phyloP scores from a whole-genome alignment of 2,797 vertebrate genomes.

The Arctocebus calabarensis region DNA sequence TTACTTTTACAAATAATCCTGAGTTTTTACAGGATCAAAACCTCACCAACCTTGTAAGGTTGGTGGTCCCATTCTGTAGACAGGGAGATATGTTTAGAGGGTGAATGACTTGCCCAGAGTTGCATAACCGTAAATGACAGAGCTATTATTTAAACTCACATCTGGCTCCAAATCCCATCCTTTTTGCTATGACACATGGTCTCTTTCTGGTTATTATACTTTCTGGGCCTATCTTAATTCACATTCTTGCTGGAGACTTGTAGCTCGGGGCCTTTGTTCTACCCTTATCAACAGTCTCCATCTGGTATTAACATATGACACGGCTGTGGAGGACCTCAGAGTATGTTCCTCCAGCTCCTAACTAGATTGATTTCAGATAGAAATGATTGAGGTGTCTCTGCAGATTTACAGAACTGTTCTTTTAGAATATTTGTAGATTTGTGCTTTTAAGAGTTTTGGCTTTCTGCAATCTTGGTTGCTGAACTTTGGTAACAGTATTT shows the following conservation, averaged over 20 bases:
- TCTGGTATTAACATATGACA: background rate
- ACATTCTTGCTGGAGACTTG: background rate
- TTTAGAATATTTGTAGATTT: background rate
- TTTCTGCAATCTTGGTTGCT: constrained; percentile 45
- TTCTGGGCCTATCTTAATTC: background rate
- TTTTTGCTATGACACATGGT: background rate
- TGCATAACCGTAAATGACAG: background rate
- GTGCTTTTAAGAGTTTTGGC: constrained; percentile 51
- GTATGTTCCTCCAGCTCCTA: background rate
- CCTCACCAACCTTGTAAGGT: background rate
- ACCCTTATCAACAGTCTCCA: background rate
- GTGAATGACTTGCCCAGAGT: background rate
- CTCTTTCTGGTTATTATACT: background rate
- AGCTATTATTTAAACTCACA: constrained; percentile 23
- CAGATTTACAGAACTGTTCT: constrained; percentile 27
- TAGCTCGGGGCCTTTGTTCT: background rate
- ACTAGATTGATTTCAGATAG: constrained; percentile 5
- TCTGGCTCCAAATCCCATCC: background rate
- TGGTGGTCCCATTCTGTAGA: background rate
- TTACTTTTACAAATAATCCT: constrained; percentile 16
- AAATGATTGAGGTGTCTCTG: background rate
- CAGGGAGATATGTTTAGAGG: background rate
- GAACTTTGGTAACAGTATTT: constrained; percentile 20
- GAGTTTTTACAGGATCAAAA: background rate
- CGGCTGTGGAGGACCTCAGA: background rate